Evolutionary conservation across 2,113 vertebrate genomes (phyloP).

Genomic region (Daphoenositta chrysoptera): DNA sequence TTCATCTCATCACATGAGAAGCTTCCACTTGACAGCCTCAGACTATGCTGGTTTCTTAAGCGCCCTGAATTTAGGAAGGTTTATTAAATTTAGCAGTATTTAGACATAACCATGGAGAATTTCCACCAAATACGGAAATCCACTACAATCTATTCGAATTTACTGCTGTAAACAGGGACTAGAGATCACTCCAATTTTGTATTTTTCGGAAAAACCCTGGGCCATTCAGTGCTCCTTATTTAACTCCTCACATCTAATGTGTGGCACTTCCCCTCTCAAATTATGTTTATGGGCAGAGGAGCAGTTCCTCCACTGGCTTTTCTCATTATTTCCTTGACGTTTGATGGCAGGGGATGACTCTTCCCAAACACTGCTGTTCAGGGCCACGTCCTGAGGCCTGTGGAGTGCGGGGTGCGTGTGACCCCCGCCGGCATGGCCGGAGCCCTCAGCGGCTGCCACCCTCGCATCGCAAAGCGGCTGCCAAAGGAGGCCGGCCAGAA

Average conservation of each 20-base stretch:
- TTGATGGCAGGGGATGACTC: fast-evolving
- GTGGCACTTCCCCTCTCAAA: neutral
- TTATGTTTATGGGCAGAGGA: fast-evolving
- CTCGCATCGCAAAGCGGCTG: fast-evolving
- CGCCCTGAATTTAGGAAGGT: neutral
- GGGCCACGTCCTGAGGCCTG: neutral
- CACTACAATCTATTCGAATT: neutral
- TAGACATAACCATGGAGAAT: neutral
- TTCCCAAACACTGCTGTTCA: fast-evolving
- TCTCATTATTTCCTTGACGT: neutral
- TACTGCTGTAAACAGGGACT: neutral
- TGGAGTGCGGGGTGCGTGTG: fast-evolving
- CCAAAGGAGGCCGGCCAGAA: neutral
- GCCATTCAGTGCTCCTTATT: neutral
- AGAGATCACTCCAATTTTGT: neutral
- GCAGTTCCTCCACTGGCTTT: too few species aligned
- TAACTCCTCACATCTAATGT: neutral
- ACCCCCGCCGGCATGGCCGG: neutral
- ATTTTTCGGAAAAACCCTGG: neutral
- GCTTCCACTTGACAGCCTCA: neutral
- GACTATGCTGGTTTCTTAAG: neutral
- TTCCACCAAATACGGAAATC: neutral
- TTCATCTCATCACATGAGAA: neutral
- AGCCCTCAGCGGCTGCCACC: neutral
- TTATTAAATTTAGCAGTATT: neutral